phyloP scores from a whole-genome alignment of 2,113 vertebrate species.

The Trinectes maculatus region DNA sequence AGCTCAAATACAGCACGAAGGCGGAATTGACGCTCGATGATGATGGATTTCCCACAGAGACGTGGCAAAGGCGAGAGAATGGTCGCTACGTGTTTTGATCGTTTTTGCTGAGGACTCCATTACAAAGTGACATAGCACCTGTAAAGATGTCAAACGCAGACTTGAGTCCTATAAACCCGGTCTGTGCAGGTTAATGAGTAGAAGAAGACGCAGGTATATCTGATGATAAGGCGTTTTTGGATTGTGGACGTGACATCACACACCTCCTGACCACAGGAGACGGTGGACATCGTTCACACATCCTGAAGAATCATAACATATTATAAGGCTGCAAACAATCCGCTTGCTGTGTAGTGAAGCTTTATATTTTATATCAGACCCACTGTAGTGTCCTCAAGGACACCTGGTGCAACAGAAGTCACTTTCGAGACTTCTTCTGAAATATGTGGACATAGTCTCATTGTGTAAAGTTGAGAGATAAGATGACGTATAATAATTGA shows the following conservation, averaged over 20 bases:
- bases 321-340: conserved; percentile 23
- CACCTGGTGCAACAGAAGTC: conserved; percentile 23
- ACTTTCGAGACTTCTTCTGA: conserved; percentile 61
- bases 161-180: conserved; percentile 25
- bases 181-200: conserved; percentile 30
- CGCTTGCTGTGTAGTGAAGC: conserved; percentile 14
- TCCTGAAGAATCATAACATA: not conserved
- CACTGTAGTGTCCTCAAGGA: conserved; percentile 9
- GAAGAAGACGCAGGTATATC: conserved; percentile 34
- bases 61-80: conserved; percentile 63
- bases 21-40: conserved; percentile 42
- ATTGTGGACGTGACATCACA: conserved; percentile 26
- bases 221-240: not conserved
- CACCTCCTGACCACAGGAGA: not conserved
- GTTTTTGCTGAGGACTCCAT: conserved; percentile 44
- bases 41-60: conserved; percentile 70
- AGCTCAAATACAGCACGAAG: conserved; percentile 31
- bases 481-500: conserved; percentile 65
- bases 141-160: conserved; percentile 56
- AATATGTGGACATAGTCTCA: conserved; percentile 42
- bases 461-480: conserved; percentile 10
- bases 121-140: conserved; percentile 47
- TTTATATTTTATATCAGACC: not conserved
- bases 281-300: not conserved
- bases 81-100: conserved; percentile 57